phyloP scores from a whole-genome alignment of 2,113 vertebrate species.

The Condylura cristata region DNA sequence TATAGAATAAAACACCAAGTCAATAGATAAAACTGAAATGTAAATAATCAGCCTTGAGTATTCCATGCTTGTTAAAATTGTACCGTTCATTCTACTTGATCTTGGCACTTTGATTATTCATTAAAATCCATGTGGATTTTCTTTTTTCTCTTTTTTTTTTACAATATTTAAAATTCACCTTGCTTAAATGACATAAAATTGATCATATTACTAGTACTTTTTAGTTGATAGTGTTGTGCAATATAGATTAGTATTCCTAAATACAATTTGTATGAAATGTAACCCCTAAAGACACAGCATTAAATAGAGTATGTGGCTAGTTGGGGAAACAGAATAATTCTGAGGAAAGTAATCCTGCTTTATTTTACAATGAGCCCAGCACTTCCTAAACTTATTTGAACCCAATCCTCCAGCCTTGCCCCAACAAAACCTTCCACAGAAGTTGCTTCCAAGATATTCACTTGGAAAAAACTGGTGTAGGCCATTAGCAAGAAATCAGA shows the following conservation, averaged over 20 bases:
- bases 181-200: constrained; percentile 35
- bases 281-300: neutral
- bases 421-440: neutral
- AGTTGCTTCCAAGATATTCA: neutral
- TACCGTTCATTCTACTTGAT: constrained; percentile 2
- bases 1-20: neutral
- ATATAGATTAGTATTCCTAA: neutral
- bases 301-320: neutral
- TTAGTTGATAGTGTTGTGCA: neutral
- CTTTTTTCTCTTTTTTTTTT: neutral
- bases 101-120: neutral
- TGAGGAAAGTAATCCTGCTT: constrained; percentile 14
- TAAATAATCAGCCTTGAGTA: neutral
- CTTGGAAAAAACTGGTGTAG: neutral
- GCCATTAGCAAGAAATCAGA: constrained; percentile 9
- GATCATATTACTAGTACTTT: neutral
- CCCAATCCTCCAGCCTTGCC: neutral
- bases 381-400: constrained; percentile 7
- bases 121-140: neutral
- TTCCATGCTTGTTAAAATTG: neutral
- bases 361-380: neutral
- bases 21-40: neutral
- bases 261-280: constrained; percentile 1
- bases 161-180: neutral
- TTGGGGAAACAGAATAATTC: neutral